Percentiles rank a stretch among this genome's conserved stretches.
Evolutionary conservation across 2,113 vertebrate species (phyloP).

Genomic region (Campylomormyrus tamandua): DNA sequence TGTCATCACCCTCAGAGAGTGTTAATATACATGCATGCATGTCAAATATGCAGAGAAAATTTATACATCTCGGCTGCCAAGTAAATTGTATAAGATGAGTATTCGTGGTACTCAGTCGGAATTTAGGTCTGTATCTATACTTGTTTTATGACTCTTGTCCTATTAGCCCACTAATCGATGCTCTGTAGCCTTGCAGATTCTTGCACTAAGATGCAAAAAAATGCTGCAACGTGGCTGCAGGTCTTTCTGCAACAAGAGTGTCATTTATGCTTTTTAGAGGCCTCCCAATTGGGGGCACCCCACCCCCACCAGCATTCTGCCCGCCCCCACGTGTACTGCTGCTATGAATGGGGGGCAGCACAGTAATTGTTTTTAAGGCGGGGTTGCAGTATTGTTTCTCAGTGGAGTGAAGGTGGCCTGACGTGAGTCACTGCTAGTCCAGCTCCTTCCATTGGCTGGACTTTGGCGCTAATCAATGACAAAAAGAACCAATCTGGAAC

Average conservation of each 20-base stretch:
- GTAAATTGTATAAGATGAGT: neutral
- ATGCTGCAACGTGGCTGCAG: too few species aligned
- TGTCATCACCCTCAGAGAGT: neutral
- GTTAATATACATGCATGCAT: neutral
- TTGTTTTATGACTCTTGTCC: neutral
- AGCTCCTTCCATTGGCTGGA: conserved; percentile 44
- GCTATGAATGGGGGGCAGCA: neutral
- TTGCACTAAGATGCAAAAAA: neutral
- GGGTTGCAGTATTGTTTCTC: conserved; percentile 43
- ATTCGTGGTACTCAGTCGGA: neutral
- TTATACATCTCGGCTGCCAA: neutral
- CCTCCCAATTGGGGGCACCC: neutral
- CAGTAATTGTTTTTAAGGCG: conserved; percentile 36
- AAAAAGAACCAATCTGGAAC: neutral
- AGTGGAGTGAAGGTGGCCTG: conserved; percentile 57
- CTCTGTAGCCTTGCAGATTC: neutral
- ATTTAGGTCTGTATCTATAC: neutral
- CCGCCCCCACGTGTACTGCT: neutral
- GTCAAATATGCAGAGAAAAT: neutral
- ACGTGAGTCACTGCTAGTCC: conserved; percentile 46
- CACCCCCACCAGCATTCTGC: neutral
- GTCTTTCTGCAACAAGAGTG: neutral
- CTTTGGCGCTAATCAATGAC: neutral
- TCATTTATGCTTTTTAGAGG: neutral
- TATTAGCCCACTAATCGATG: neutral